These are phyloP conservation scores for Epizoanthus stellaris DNA, from an alignment of 92 coral and sea anemone genomes.

Conservation along the genomic window DNA sequence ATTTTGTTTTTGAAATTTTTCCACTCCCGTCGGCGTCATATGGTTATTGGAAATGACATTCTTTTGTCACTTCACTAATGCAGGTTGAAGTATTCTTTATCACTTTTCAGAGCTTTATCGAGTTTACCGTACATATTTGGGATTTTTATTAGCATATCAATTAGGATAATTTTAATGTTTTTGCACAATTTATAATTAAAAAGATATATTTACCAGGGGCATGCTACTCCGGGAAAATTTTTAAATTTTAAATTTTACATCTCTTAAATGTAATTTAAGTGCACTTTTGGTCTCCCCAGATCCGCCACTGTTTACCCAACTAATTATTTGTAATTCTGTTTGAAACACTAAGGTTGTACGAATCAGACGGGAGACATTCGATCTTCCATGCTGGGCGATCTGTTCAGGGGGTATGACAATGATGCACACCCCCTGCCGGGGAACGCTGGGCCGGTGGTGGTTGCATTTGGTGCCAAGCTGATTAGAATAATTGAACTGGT, in stretches of 20 bases:
- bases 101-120: too few relatives aligned
- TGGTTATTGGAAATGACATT: too few relatives aligned
- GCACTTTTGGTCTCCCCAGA: too few relatives aligned
- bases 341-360: conserved; percentile 11
- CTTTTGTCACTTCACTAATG: too few relatives aligned
- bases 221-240: neutral
- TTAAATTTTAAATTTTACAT: neutral
- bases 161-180: too few relatives aligned
- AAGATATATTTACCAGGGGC: too few relatives aligned
- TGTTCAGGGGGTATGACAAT: conserved; percentile 31
- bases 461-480: conserved; percentile 37
- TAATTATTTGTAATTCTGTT: neutral
- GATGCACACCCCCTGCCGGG: conserved; percentile 23
- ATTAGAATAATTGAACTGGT: conserved; percentile 32
- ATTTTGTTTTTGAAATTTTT: too few relatives aligned
- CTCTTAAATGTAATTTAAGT: neutral
- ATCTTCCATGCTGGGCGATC: conserved; percentile 22
- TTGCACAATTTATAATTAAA: too few relatives aligned
- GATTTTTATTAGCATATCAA: too few relatives aligned
- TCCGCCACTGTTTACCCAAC: neutral
- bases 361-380: neutral
- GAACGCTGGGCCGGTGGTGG: conserved; percentile 28
- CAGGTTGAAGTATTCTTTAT: too few relatives aligned
- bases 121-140: too few relatives aligned
- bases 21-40: too few relatives aligned